Evolutionary conservation across 1,140 invertebrate species (phyloP).

Genomic region (Papilio machaon): DNA sequence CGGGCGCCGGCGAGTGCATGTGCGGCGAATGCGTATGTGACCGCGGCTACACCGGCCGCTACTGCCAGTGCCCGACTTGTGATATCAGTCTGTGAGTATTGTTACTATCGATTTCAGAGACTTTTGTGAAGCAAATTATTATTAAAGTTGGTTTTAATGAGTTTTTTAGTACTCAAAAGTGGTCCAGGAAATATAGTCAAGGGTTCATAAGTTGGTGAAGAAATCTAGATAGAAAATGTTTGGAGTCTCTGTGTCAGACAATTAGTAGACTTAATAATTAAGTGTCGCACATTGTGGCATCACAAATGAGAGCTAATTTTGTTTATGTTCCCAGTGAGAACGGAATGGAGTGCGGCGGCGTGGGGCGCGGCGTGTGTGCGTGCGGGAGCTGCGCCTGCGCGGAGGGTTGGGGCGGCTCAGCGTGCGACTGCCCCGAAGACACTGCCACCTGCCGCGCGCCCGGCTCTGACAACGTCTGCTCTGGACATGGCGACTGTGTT

Average conservation of each 20-base stretch:
- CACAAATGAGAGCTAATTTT: not conserved
- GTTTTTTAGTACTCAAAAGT: too few relatives aligned
- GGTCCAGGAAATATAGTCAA: too few relatives aligned
- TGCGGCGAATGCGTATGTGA: constrained; percentile 81
- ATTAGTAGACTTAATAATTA: too few relatives aligned
- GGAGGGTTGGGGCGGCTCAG: constrained; percentile 88
- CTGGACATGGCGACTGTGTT: constrained; percentile 84
- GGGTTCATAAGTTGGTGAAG: too few relatives aligned
- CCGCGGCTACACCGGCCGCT: constrained; percentile 74
- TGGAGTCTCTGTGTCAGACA: too few relatives aligned
- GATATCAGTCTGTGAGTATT: constrained; percentile 63
- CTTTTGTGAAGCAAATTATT: too few relatives aligned
- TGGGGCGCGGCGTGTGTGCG: constrained; percentile 85
- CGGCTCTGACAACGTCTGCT: constrained; percentile 83
- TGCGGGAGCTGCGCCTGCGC: constrained; percentile 91
- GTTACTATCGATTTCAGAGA: constrained; percentile 11
- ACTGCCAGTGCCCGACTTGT: constrained; percentile 81
- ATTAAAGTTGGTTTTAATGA: too few relatives aligned
- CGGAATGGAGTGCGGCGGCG: constrained; percentile 75
- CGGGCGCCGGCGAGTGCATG: constrained; percentile 79
- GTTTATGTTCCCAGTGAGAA: constrained; percentile 61
- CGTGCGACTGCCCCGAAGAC: constrained; percentile 88
- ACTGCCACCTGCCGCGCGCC: constrained; percentile 87
- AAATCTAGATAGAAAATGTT: too few relatives aligned
- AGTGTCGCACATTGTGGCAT: too few relatives aligned